Conservation (phyloP, 1,140 invertebrate genomes). For the Drosophila obscura region DNA sequence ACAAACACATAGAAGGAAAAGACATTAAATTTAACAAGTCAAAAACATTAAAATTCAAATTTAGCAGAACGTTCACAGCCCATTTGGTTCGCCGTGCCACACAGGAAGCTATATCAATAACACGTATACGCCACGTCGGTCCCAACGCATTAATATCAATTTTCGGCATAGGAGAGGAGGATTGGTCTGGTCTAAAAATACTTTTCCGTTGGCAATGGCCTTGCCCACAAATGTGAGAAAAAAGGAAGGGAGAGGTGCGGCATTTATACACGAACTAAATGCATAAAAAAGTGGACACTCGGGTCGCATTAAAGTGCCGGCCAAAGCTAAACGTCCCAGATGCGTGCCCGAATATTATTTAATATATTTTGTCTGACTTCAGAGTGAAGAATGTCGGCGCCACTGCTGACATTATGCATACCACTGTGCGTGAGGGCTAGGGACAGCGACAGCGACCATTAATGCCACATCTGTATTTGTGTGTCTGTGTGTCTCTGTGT, state of each 20-base stretch:
- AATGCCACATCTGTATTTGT: conserved; percentile 26
- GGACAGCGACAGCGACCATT: conserved; percentile 29
- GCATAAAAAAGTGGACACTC: conserved; percentile 68
- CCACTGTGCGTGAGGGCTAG: not conserved
- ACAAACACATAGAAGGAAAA: conserved; percentile 12
- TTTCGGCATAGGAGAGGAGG: conserved; percentile 38
- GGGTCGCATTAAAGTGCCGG: conserved; percentile 62
- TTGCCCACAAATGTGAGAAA: conserved; percentile 63
- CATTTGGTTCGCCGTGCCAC: conserved; percentile 47
- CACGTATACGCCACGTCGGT: conserved; percentile 64
- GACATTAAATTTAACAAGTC: conserved; percentile 56
- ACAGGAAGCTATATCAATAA: conserved; percentile 47
- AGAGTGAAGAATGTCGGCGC: conserved; percentile 53
- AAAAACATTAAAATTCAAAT: conserved; percentile 63
- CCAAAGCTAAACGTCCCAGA: conserved; percentile 70
- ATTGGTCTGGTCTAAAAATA: conserved; percentile 66
- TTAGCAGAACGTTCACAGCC: conserved; percentile 67
- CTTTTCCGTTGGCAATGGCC: conserved; percentile 45
- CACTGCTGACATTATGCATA: conserved; percentile 46
- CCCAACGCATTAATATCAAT: conserved; percentile 70
- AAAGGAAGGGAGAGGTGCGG: conserved; percentile 5
- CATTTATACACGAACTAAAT: conserved; percentile 77
- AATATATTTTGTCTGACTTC: conserved; percentile 46
- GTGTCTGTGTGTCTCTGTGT: conserved; percentile 13
- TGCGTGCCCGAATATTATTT: conserved; percentile 78